Evolutionary conservation across 2,888 invertebrate genomes (phyloP), one percentile per base, ranked within the genome.

Genomic region (Oscheius sp.): DNA sequence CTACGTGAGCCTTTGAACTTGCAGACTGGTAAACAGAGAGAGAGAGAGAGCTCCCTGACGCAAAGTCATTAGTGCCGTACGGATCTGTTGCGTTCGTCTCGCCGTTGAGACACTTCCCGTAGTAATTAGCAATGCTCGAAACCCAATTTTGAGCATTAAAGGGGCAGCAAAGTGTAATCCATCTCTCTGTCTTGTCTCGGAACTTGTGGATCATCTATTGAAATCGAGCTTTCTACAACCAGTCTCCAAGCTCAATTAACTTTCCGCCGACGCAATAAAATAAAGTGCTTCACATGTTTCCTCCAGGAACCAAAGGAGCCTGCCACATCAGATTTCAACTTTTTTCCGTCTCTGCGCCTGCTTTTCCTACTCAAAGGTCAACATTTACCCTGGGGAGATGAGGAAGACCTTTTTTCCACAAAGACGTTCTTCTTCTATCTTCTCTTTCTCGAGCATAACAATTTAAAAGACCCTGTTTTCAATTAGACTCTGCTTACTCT

Each of bases 211-310:
- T 33, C 60, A 60, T 11, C 11, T 60, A 60, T 53, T 53, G 53
- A 53, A 53, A 29, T 53, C 53, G 4, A 50, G 13, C 50, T 13
- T 50, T 21, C 21, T 35, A 21, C 62, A 63, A 63, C 63, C 33
- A 63, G 63, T 63, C 48, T 3, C 33, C 60, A 13, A 60, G 35
- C 48, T 53, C 68, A 68, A 68, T 68, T 68, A 68, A n/a, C 68
- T 35, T 33, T 68, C 68, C 33, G 13, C 21, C 68, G 35, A 13
- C 37, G 68, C 68, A 68, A 68, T 55, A 68, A 68, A 68, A 35
- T 68, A 68, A 68, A 68, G 68, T 68, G 53, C 53, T 66, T 51
- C 63, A 47, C 63, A 63, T 63, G 63, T 63, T 63, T 48, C 62
- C 63, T 58, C 32, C 47, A 63, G 47, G 48, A 63, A 63, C 42